A percentile compares a stretch with the other conserved stretches of the same genome.
These are phyloP conservation scores for Brachystomella parvula DNA, from an alignment of 1,140 invertebrate species.

Conservation along the genomic window DNA sequence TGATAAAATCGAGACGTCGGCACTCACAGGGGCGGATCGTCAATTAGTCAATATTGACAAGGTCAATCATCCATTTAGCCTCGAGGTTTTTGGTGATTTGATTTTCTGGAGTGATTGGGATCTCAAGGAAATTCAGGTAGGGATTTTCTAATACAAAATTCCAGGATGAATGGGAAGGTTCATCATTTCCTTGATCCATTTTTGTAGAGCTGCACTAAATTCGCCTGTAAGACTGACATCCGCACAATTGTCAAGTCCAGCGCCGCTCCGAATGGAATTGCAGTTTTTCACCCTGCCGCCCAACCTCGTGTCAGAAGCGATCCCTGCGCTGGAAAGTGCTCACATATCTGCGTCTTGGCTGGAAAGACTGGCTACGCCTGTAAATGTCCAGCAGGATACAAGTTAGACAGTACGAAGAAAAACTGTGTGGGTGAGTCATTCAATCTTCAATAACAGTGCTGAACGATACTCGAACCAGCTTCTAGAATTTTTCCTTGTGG, in stretches of 20 bases:
- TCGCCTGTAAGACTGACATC: conserved; percentile 42
- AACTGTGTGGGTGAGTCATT: conserved; percentile 46
- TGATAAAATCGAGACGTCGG: conserved; percentile 70
- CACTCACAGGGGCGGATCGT: conserved; percentile 67
- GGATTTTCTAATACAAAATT: too few species aligned
- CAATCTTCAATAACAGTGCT: not conserved
- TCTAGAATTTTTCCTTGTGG: too few species aligned
- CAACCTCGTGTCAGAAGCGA: conserved; percentile 41
- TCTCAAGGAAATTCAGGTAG: conserved; percentile 39
- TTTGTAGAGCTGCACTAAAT: conserved; percentile 40
- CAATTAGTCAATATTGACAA: conserved; percentile 34
- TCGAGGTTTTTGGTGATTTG: conserved; percentile 76
- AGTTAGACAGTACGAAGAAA: conserved; percentile 46
- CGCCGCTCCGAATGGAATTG: conserved; percentile 37
- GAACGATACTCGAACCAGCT: too few species aligned
- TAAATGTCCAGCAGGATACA: conserved; percentile 66
- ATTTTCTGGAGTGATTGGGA: conserved; percentile 80
- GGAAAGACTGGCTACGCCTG: conserved; percentile 56
- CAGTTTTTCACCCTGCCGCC: conserved; percentile 43
- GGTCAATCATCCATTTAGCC: conserved; percentile 64
- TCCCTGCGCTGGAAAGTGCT: conserved; percentile 64
- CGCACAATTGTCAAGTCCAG: not conserved
- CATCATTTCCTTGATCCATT: not conserved
- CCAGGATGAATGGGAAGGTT: not conserved
- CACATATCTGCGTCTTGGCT: conserved; percentile 69